Evolutionary conservation across 2,797 vertebrate genomes (phyloP).

Genomic region (Morelia viridis): DNA sequence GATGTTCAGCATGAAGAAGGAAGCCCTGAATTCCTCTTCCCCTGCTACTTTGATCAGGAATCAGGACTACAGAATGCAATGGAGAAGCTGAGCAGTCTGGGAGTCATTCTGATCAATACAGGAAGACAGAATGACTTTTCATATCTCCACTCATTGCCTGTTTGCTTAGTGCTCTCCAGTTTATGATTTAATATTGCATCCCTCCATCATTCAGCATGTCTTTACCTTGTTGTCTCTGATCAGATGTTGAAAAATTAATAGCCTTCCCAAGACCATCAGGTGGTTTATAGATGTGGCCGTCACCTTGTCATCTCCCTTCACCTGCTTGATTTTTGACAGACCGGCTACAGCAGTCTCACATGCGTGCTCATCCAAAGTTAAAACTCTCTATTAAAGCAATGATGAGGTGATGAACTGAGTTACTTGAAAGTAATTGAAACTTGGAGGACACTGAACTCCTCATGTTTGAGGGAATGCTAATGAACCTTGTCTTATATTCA

Average conservation of each 20-base stretch:
- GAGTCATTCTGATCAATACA: not conserved
- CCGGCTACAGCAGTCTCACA: constrained; percentile 29
- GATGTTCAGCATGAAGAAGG: not conserved
- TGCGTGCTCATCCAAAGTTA: constrained; percentile 49
- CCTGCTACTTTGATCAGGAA: not conserved
- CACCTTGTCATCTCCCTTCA: constrained; percentile 20
- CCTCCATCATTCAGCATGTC: not conserved
- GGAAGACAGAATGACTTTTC: not conserved
- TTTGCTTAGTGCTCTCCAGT: not conserved
- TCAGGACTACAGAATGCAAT: not conserved
- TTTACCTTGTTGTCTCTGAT: constrained; percentile 35
- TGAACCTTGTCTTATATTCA: constrained; percentile 23
- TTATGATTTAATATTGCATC: constrained; percentile 21
- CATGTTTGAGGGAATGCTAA: constrained; percentile 53
- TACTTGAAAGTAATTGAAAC: constrained; percentile 60
- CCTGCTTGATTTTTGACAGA: constrained; percentile 41
- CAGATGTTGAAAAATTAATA: constrained; percentile 40
- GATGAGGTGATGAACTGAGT: constrained; percentile 49
- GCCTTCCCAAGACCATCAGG: constrained; percentile 25
- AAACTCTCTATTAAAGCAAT: constrained; percentile 49
- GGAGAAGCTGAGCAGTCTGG: not conserved
- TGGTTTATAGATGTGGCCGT: constrained; percentile 20
- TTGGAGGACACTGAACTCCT: constrained; percentile 24
- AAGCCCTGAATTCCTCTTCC: not conserved
- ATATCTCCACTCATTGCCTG: not conserved